phyloP scores from a whole-genome alignment of 2,113 vertebrate species.

The Pterocles gutturalis region DNA sequence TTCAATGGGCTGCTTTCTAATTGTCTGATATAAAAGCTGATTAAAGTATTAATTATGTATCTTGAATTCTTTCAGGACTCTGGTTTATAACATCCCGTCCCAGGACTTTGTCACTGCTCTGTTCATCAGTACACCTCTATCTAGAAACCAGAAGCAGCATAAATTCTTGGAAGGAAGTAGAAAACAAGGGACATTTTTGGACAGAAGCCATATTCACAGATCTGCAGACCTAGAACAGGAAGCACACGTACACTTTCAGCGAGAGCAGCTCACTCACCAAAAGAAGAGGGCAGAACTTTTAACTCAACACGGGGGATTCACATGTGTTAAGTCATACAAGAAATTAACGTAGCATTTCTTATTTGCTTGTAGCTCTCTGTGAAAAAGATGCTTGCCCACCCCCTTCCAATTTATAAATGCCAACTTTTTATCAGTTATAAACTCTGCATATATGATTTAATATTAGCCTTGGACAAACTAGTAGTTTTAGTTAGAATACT shows the following conservation, averaged over 20 bases:
- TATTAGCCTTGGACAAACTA: not conserved
- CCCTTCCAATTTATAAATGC: not conserved
- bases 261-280: not conserved
- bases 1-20: not conserved
- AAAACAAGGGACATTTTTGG: not conserved
- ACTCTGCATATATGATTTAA: not conserved
- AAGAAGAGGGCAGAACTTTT: not conserved
- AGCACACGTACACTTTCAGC: not conserved
- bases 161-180: not conserved
- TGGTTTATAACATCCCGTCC: not conserved
- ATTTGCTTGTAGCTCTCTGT: not conserved
- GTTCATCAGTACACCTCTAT: not conserved
- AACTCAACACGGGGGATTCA: not conserved
- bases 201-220: not conserved
- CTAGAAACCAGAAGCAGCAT: not conserved
- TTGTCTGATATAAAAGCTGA: not conserved
- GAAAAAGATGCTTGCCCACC: not conserved
- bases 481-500: not conserved
- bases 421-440: not conserved
- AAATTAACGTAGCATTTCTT: not conserved
- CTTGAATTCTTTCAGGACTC: not conserved
- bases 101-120: not conserved
- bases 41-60: not conserved
- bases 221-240: not conserved
- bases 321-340: not conserved